Evolutionary conservation across 2,113 vertebrate species (phyloP).

Genomic region (Rallus limicola): DNA sequence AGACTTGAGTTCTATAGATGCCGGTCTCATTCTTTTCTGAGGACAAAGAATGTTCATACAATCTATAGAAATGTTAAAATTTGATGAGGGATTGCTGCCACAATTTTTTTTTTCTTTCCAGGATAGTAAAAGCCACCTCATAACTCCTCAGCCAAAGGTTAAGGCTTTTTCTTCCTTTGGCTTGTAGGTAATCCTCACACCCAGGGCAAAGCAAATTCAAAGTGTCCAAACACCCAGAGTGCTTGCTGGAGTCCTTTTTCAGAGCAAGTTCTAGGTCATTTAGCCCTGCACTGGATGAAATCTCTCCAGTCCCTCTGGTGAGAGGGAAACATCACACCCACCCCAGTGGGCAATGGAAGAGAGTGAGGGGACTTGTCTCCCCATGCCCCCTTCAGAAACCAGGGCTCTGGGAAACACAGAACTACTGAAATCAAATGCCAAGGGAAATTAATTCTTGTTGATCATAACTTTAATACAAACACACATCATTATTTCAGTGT

Average conservation of each 20-base stretch:
- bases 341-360: too few species aligned
- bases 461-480: not conserved
- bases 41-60: not conserved
- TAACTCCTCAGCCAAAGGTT: not conserved
- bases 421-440: accelerated
- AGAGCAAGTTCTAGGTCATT: not conserved
- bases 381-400: not conserved
- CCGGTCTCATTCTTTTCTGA: not conserved
- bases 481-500: not conserved
- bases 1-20: not conserved
- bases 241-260: not conserved
- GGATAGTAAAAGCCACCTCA: not conserved
- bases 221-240: not conserved
- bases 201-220: not conserved
- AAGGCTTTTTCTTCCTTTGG: not conserved
- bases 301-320: not conserved
- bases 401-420: not conserved
- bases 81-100: not conserved
- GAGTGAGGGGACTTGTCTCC: not conserved
- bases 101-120: not conserved
- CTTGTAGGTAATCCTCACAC: not conserved
- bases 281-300: not conserved
- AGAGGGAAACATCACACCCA: not conserved
- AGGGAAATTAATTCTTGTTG: not conserved
- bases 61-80: not conserved